phyloP scores from a whole-genome alignment of 2,888 invertebrate genomes.

The Leptinotarsa tumamoca region DNA sequence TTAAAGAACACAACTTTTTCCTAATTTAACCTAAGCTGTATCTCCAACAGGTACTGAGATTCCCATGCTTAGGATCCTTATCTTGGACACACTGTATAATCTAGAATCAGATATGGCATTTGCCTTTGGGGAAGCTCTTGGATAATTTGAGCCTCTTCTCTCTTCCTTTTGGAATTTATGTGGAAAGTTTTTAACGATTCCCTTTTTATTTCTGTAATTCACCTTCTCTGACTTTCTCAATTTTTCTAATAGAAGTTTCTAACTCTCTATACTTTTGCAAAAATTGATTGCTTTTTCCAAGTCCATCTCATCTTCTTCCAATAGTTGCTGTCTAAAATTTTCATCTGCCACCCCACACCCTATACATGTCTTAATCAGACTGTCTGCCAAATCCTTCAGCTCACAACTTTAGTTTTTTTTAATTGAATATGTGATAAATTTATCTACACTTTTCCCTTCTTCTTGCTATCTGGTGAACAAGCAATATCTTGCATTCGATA shows the following conservation, averaged over 20 bases:
- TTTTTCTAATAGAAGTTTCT: background rate
- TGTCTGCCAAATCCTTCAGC: slow-evolving; percentile 1
- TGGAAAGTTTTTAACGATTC: too few species aligned
- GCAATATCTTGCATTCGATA: background rate
- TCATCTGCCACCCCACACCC: background rate
- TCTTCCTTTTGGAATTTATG: too few species aligned
- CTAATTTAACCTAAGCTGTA: too few species aligned
- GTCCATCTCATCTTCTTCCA: background rate
- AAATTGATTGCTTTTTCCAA: background rate
- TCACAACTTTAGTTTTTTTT: background rate
- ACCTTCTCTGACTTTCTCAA: background rate
- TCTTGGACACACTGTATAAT: too few species aligned
- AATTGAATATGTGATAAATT: background rate
- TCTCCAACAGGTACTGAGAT: too few species aligned
- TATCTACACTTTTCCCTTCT: background rate
- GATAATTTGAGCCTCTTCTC: too few species aligned
- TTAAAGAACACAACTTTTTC: too few species aligned
- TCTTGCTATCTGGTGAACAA: background rate
- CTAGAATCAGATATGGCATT: too few species aligned
- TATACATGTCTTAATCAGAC: slow-evolving; percentile 5
- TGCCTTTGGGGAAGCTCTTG: too few species aligned
- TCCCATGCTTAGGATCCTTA: too few species aligned
- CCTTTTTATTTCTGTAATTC: too few species aligned
- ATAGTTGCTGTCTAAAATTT: background rate
- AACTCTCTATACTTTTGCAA: slow-evolving; percentile 17